These are phyloP conservation scores for Silurus aristotelis DNA, from an alignment of 2,797 vertebrate genomes.

Conservation along the genomic window DNA sequence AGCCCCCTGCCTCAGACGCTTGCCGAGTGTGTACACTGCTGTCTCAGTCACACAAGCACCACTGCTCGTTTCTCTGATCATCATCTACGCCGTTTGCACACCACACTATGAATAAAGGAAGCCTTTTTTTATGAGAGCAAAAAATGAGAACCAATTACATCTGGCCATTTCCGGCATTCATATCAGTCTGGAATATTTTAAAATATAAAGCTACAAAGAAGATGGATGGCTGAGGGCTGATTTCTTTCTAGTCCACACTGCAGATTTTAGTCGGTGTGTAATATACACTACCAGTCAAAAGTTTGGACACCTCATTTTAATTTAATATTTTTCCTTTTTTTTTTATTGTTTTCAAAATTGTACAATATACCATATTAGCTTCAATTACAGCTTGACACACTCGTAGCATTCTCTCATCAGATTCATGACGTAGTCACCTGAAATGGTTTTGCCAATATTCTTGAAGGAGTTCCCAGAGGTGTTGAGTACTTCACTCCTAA, in stretches of 20 bases:
- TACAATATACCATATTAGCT: too few relatives aligned
- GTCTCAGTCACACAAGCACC: constrained; percentile 7
- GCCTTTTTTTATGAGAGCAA: background rate
- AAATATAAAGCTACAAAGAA: background rate
- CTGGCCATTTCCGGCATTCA: background rate
- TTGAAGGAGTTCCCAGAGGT: too few relatives aligned
- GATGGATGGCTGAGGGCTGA: background rate
- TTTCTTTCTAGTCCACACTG: background rate
- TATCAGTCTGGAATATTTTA: background rate
- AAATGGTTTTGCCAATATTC: too few relatives aligned
- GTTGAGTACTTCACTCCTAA: too few relatives aligned
- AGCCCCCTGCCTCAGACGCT: constrained; percentile 2
- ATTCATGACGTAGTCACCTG: too few relatives aligned
- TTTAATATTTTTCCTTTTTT: too few relatives aligned
- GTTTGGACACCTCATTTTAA: too few relatives aligned
- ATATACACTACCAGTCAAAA: too few relatives aligned
- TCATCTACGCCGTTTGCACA: background rate
- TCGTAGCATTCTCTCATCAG: too few relatives aligned
- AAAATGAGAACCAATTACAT: background rate
- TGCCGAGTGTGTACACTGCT: constrained; percentile 1
- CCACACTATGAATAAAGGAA: constrained; percentile 23
- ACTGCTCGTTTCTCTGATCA: constrained; percentile 14
- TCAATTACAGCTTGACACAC: too few relatives aligned
- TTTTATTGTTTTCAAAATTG: too few relatives aligned
- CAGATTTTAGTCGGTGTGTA: background rate